Percentiles rank a stretch among this genome's conserved stretches.
phyloP scores from a whole-genome alignment of 2,888 invertebrate species.

The Pterostichus madidus region DNA sequence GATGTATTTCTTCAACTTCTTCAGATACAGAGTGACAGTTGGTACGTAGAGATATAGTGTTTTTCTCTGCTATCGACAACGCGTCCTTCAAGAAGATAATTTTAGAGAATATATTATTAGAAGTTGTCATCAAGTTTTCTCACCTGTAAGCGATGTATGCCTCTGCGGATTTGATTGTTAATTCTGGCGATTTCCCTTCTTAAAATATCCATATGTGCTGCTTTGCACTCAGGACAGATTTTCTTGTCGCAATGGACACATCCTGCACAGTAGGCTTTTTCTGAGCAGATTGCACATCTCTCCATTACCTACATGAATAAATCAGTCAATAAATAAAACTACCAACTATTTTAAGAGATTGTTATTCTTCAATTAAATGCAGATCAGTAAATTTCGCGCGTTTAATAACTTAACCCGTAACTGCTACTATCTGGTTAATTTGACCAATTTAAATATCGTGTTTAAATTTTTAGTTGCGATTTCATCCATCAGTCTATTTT shows the following conservation, averaged over 20 bases:
- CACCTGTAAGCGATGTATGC: conserved; percentile 87
- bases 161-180: conserved; percentile 85
- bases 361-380: too few relatives aligned
- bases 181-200: conserved; percentile 81
- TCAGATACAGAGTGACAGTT: conserved; percentile 94
- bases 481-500: too few relatives aligned
- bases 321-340: too few relatives aligned
- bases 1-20: conserved; percentile 95
- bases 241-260: conserved; percentile 99
- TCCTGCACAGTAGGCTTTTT: conserved; percentile 91
- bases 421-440: too few relatives aligned
- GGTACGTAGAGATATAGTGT: conserved; percentile 90
- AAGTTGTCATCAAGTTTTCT: background rate
- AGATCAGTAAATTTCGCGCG: too few relatives aligned
- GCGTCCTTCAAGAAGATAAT: conserved; percentile 82
- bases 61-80: conserved; percentile 90
- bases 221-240: conserved; percentile 97
- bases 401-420: too few relatives aligned
- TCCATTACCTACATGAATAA: conserved; percentile 84
- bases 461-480: too few relatives aligned
- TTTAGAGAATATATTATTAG: background rate
- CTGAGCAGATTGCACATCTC: conserved; percentile 94
- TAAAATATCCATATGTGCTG: conserved; percentile 96
- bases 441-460: too few relatives aligned
- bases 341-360: too few relatives aligned